Percentiles rank a stretch among this genome's conserved stretches.
Conservation (phyloP, 2,113 vertebrate species). For the Nanger granti region DNA sequence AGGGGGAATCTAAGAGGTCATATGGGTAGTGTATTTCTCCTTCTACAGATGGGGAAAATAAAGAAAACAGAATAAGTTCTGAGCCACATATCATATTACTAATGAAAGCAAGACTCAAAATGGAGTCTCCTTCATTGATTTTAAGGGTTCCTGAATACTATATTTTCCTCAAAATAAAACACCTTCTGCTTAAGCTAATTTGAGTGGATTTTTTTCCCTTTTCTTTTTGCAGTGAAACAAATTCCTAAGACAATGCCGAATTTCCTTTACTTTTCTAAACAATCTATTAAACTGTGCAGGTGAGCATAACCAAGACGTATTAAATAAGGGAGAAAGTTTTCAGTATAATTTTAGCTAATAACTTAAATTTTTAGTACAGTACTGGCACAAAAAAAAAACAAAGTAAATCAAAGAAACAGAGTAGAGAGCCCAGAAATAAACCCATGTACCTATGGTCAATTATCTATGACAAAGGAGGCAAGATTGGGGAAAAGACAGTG, state of each 20-base stretch:
- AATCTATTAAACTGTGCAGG: not conserved
- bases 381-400: not conserved
- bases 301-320: not conserved
- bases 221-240: not conserved
- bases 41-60: not conserved
- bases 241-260: not conserved
- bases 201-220: not conserved
- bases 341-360: not conserved
- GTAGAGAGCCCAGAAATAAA: not conserved
- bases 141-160: not conserved
- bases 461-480: not conserved
- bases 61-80: not conserved
- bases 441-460: not conserved
- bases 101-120: not conserved
- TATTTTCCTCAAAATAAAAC: slow-evolving; percentile 12
- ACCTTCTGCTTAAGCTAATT: not conserved
- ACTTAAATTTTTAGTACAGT: not conserved
- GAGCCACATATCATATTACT: not conserved
- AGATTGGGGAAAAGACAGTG: not conserved
- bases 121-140: not conserved
- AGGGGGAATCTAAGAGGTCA: not conserved
- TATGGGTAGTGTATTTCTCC: not conserved
- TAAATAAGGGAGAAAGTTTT: not conserved
- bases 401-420: not conserved
- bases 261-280: not conserved